Base-by-base conservation (phyloP, 2,113 vertebrate genomes). In the Clinocottus analis region DNA sequence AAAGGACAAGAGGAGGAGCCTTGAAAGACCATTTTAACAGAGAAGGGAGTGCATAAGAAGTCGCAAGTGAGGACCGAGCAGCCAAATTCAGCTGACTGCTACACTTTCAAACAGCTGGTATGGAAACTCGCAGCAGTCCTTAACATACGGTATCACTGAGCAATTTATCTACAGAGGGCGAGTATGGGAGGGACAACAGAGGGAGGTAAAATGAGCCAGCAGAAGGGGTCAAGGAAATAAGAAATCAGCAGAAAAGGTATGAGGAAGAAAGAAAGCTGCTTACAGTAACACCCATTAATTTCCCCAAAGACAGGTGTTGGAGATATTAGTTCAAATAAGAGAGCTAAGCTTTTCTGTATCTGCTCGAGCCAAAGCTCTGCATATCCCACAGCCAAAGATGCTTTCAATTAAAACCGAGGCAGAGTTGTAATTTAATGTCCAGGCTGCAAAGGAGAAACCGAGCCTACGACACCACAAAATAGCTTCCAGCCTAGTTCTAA, bases 321-420 rank as follows among this genome's bases (percentile, higher is more conserved):
- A 66, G 83, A 91, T 91, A 91, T 90, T 87, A 90, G 90, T 91
- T 84, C 79, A 85, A 89, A 92, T 83, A 85, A 77, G 64, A 79
- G 66, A 65, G 67, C 53, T 64, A 55, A 73, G 67, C 67, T 71
- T 71, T 41, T 84, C 74, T 68, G 72, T 56, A 82, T 19, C 60
- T 29, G 66, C 71, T 70, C 59, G n/a, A 80, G 62, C 75, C 67
- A 90, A 84, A 84, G 37, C 73, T 78, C 39, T 70, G 23, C 47
- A 79, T 74, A 65, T 80, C 83, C 72, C 74, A 83, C 65, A 63
- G 58, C 69, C 66, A 82, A 85, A 71, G 64, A 87, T 64, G 78
- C 70, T 91, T 91, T 80, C 79, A 83, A 84, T 84, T 85, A 91
- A 37, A 88, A 79, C 67, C 0, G 2, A 79, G 80, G 78, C 62